Evolutionary conservation across 2,797 vertebrate genomes (phyloP), one percentile per base, ranked within the genome.

Genomic region (Gymnodraco acuticeps): DNA sequence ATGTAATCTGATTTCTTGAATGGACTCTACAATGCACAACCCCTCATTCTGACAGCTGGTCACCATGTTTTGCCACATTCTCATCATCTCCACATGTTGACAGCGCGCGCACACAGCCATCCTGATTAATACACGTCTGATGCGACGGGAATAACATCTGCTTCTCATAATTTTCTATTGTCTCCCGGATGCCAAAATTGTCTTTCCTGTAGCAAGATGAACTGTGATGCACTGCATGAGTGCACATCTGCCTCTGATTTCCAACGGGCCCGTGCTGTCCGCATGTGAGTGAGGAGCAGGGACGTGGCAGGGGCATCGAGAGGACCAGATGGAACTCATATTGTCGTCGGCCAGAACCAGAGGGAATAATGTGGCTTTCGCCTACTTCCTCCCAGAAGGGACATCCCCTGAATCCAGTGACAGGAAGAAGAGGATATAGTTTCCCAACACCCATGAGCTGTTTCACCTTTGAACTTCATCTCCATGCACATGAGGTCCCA

Each of bases 241-340:
- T 59, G 60, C 86, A 90, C 92, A 93, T 92, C 92, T 93, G 93
- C 91, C 77, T 88, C 88, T 73, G 84, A 89, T 93, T 93, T 92
- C 72, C 84, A 88, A 80, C 27, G 20, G 84, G 80, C 74, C 82
- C 3, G 38, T 19, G 86, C 79, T 83, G 81, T 85, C 70, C 48
- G 78, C 75, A 58, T 80, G 77, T 54, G 81, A 87, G 87, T 65
- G 73, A 77, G 64, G 82, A 84, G 88, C 84, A 59, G 83, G 82
- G 89, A 92, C 86, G 86, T 89, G 91, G 91, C 90, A 90, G 83
- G 88, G 85, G 87, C 87, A 83, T 77, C 9, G 59, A 41, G 66
- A 43, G 71, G 84, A 87, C 86, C 88, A 93, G 84, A 87, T 92
- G 88, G 88, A 81, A 82, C 75, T 86, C 73, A 19, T 78, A 73